A percentile compares a stretch with the other conserved stretches of the same genome.
Evolutionary conservation across 1,140 invertebrate genomes (phyloP).

Genomic region (Zaprionus taronus): DNA sequence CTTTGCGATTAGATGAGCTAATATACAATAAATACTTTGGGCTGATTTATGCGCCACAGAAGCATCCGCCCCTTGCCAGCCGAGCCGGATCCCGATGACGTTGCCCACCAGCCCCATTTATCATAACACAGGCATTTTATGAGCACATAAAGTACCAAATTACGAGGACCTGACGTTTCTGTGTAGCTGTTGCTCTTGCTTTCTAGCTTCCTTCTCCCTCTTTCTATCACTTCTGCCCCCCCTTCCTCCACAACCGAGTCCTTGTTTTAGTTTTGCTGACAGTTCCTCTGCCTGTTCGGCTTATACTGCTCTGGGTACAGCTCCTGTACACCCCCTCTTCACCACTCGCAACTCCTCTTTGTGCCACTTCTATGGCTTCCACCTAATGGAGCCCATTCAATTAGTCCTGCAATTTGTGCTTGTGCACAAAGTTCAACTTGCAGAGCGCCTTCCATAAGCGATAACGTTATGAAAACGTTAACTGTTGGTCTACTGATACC

Average conservation of each 20-base stretch:
- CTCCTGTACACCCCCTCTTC: not conserved
- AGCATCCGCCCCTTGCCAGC: not conserved
- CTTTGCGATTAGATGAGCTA: conserved; percentile 29
- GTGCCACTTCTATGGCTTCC: not conserved
- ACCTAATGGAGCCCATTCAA: conserved; percentile 23
- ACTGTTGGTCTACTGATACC: conserved; percentile 1
- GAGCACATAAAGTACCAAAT: conserved; percentile 38
- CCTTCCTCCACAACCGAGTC: not conserved
- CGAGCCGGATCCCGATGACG: not conserved
- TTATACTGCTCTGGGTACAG: not conserved
- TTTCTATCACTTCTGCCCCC: not conserved
- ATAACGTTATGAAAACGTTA: conserved; percentile 5
- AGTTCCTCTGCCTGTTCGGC: not conserved
- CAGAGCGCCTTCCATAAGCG: conserved; percentile 2
- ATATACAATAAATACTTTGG: conserved; percentile 47
- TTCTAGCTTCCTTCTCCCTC: not conserved
- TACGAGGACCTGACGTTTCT: conserved; percentile 5
- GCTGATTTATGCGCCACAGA: conserved; percentile 35
- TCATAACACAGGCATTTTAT: conserved; percentile 39
- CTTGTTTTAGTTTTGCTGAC: not conserved
- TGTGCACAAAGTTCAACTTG: conserved; percentile 12
- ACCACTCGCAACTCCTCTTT: not conserved
- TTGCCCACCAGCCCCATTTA: conserved; percentile 25
- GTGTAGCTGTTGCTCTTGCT: not conserved
- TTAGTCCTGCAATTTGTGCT: conserved; percentile 22